Conservation (phyloP, 2,888 invertebrate species). For the Bembecia ichneumoniformis region DNA sequence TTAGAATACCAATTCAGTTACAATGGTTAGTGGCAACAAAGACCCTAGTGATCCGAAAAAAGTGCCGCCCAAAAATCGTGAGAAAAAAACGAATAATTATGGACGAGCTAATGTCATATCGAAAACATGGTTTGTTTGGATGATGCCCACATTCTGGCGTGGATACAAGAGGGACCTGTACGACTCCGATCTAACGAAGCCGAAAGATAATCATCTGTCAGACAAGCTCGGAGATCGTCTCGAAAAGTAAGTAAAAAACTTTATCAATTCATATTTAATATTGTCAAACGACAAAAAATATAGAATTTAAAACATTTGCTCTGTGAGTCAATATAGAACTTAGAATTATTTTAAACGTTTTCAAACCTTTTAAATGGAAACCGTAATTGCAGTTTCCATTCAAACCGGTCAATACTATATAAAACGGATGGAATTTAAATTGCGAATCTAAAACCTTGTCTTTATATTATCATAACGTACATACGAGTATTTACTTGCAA, state of each 20-base stretch:
- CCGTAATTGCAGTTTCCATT: neutral
- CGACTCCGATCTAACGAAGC: slow-evolving; percentile 78
- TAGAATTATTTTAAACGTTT: neutral
- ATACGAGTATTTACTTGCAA: too few relatives aligned
- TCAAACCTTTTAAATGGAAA: neutral
- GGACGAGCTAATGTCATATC: slow-evolving; percentile 53
- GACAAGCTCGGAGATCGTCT: slow-evolving; percentile 75
- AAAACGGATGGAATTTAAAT: neutral
- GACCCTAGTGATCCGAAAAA: slow-evolving; percentile 52
- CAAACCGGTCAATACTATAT: neutral
- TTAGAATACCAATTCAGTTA: slow-evolving; percentile 14
- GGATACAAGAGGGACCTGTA: slow-evolving; percentile 76
- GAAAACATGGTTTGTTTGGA: slow-evolving; percentile 65
- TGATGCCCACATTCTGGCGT: slow-evolving; percentile 71
- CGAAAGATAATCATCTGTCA: slow-evolving; percentile 77
- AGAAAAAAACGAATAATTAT: slow-evolving; percentile 62
- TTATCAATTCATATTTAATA: neutral
- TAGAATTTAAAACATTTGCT: neutral
- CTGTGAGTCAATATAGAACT: neutral
- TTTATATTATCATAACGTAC: too few relatives aligned
- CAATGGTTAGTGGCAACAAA: slow-evolving; percentile 68
- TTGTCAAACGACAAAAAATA: too few relatives aligned
- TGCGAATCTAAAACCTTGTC: too few relatives aligned
- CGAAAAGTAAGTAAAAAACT: slow-evolving; percentile 61
- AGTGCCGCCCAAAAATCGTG: slow-evolving; percentile 58